Percentiles rank a stretch among this genome's conserved stretches.
Evolutionary conservation across 2,797 vertebrate genomes (phyloP).

Genomic region (Rhabdophis nuchalis): DNA sequence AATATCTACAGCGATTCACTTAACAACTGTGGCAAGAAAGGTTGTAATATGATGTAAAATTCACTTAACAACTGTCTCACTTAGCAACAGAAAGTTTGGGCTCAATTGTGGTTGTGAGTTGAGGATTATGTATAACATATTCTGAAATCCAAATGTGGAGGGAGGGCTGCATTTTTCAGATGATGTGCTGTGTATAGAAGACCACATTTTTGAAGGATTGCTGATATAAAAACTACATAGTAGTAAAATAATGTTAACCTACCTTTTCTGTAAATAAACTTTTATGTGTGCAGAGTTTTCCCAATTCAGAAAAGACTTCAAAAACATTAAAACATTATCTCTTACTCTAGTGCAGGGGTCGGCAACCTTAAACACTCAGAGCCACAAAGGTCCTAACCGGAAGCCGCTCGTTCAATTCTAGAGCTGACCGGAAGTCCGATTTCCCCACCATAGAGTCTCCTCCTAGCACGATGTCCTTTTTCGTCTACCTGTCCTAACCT

Average conservation of each 20-base stretch:
- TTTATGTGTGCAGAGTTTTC: neutral
- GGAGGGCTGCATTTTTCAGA: neutral
- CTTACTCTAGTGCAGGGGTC: neutral
- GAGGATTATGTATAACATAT: neutral
- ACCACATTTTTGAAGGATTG: neutral
- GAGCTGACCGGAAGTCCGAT: too few relatives aligned
- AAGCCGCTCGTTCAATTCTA: too few relatives aligned
- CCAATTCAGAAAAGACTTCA: neutral
- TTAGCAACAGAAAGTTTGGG: neutral
- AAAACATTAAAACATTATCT: neutral
- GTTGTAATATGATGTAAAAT: neutral
- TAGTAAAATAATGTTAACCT: neutral
- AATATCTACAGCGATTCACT: neutral
- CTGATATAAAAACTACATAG: neutral
- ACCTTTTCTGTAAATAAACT: neutral
- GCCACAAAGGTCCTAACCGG: too few relatives aligned
- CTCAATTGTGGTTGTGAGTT: neutral
- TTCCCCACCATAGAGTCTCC: too few relatives aligned
- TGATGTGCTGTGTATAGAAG: neutral
- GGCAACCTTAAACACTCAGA: too few relatives aligned
- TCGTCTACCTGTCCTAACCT: too few relatives aligned
- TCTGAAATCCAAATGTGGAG: neutral
- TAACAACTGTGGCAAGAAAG: neutral
- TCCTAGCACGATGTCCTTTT: too few relatives aligned
- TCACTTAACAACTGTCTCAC: neutral